Evolutionary conservation across 2,113 vertebrate genomes (phyloP).

Genomic region (Bostrychus sinensis): DNA sequence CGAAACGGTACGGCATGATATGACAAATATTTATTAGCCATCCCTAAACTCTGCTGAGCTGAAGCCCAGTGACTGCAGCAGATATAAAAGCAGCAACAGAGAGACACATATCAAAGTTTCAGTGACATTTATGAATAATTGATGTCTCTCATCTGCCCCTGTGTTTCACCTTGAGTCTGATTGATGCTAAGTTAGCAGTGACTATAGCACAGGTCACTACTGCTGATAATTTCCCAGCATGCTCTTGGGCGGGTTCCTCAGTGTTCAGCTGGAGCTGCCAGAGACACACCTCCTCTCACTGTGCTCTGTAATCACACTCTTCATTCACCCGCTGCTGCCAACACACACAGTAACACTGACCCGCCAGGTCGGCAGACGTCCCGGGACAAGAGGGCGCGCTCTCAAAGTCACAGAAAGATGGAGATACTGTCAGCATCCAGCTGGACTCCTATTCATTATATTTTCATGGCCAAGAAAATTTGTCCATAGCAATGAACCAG

Average conservation of each 20-base stretch:
- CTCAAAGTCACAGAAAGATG: conserved; percentile 28
- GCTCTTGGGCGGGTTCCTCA: conserved; percentile 45
- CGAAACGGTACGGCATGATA: conserved; percentile 86
- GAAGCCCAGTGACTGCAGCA: not conserved
- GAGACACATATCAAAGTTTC: conserved; percentile 25
- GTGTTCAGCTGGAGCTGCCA: conserved; percentile 63
- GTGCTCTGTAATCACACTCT: conserved; percentile 66
- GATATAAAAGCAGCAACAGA: not conserved
- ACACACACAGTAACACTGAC: no score
- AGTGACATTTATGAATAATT: conserved; percentile 50
- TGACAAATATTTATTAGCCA: conserved; percentile 74
- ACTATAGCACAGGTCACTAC: conserved; percentile 56
- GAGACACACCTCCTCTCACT: conserved; percentile 54
- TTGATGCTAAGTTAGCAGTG: conserved; percentile 35
- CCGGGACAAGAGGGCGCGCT: no score
- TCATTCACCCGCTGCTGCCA: conserved; percentile 59
- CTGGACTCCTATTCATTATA: conserved; percentile 19
- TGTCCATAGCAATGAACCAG: no score
- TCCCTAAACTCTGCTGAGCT: not conserved
- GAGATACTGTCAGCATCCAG: conserved; percentile 16
- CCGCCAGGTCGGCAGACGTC: no score
- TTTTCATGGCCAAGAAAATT: not conserved
- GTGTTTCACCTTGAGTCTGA: conserved; percentile 56
- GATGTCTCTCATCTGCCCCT: conserved; percentile 28
- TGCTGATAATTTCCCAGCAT: conserved; percentile 69